Conservation (phyloP, 2,113 vertebrate species). For the Epinephelus fuscoguttatus region DNA sequence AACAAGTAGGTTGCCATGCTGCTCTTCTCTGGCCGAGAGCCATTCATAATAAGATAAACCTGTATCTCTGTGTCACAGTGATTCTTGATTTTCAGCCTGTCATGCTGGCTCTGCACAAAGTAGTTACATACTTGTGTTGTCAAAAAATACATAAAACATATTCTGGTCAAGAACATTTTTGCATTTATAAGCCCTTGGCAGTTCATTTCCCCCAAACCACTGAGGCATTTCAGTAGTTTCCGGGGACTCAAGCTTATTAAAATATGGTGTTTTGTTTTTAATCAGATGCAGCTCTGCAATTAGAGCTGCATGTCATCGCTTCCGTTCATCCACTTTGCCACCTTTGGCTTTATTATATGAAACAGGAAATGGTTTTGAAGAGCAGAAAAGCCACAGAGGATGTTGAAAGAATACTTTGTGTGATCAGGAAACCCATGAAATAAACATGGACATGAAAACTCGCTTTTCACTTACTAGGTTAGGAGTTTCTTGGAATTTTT, state of each 20-base stretch:
- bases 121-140: background rate
- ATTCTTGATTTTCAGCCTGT: background rate
- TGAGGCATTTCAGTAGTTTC: background rate
- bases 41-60: background rate
- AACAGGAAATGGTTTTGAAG: conserved; percentile 34
- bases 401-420: background rate
- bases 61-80: background rate
- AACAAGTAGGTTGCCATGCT: background rate
- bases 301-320: background rate
- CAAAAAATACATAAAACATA: background rate
- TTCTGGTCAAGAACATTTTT: background rate
- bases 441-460: background rate
- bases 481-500: background rate
- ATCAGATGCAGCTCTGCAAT: background rate
- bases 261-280: background rate
- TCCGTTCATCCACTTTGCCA: background rate
- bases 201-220: background rate
- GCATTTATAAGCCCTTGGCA: background rate
- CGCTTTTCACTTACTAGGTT: background rate
- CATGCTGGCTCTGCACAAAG: background rate
- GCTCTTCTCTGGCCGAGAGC: background rate
- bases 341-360: background rate
- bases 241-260: background rate
- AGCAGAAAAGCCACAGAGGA: conserved; percentile 15
- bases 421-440: background rate